Evolutionary conservation across 2,888 invertebrate species (phyloP).

Genomic region (Rhamphomyia laevipes): DNA sequence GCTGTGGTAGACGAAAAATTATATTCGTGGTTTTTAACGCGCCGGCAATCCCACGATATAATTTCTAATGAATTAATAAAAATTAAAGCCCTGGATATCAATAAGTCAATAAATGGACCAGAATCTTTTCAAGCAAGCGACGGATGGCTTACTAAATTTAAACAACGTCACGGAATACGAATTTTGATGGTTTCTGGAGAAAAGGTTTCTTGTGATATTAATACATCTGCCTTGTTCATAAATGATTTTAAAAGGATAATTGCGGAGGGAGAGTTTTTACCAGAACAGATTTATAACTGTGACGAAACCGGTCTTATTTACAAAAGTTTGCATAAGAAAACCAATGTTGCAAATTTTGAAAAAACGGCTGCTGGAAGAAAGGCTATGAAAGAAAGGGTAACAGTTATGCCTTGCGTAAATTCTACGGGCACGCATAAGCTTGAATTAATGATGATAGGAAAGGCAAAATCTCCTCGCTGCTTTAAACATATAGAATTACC

Average conservation of each 20-base stretch:
- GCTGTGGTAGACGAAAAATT: background rate
- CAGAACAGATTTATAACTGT: background rate
- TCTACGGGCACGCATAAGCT: background rate
- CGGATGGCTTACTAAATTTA: conserved; percentile 1
- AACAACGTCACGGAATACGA: background rate
- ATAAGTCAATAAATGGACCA: background rate
- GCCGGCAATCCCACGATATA: background rate
- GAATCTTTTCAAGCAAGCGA: background rate
- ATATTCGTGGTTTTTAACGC: background rate
- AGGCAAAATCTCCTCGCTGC: background rate
- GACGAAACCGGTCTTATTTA: background rate
- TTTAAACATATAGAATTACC: background rate
- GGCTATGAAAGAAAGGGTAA: background rate
- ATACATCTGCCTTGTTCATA: background rate
- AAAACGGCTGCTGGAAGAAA: background rate
- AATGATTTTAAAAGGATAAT: background rate
- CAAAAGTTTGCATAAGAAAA: background rate
- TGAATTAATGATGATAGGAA: background rate
- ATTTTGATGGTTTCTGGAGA: background rate
- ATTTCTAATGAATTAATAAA: background rate
- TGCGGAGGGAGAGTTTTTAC: background rate
- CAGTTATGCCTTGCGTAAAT: background rate
- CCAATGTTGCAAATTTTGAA: background rate
- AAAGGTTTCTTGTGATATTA: background rate
- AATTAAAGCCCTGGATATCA: background rate